These are phyloP conservation scores for Kuschelorhynchus macadamiae DNA, from an alignment of 2,888 invertebrate genomes.

Conservation along the genomic window DNA sequence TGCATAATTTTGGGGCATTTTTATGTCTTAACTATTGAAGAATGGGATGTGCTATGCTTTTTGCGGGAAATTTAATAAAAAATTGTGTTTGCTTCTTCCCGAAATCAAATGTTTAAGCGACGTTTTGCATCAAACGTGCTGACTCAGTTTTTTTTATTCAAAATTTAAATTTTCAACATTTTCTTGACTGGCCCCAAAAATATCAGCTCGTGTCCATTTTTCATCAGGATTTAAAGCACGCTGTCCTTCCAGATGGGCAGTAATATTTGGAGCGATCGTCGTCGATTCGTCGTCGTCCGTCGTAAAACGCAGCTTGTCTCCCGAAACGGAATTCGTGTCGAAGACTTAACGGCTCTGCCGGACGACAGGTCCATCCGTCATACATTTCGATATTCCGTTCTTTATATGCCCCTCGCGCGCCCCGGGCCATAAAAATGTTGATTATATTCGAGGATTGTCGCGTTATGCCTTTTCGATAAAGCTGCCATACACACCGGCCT, in stretches of 20 bases:
- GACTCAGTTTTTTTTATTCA: too few species aligned
- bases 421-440: slow-evolving; percentile 43
- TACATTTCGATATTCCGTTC: slow-evolving; percentile 46
- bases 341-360: slow-evolving; percentile 36
- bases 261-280: slow-evolving; percentile 26
- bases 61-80: too few species aligned
- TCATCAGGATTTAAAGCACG: slow-evolving; percentile 21
- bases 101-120: too few species aligned
- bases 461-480: slow-evolving; percentile 28
- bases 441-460: slow-evolving; percentile 45
- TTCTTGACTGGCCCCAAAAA: too few species aligned
- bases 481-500: slow-evolving; percentile 29
- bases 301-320: slow-evolving; percentile 46
- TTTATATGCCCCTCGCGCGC: slow-evolving; percentile 33
- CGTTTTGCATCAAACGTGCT: too few species aligned
- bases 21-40: too few species aligned
- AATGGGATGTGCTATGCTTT: too few species aligned
- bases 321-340: slow-evolving; percentile 42
- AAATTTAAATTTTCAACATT: too few species aligned
- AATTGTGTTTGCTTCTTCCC: too few species aligned
- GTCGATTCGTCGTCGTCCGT: slow-evolving; percentile 30
- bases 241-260: slow-evolving; percentile 32
- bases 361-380: slow-evolving; percentile 42
- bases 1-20: too few species aligned
- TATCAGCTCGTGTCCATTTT: neutral